Base-by-base conservation (phyloP, 2,797 vertebrate genomes). In the Jordanella pulchra region DNA sequence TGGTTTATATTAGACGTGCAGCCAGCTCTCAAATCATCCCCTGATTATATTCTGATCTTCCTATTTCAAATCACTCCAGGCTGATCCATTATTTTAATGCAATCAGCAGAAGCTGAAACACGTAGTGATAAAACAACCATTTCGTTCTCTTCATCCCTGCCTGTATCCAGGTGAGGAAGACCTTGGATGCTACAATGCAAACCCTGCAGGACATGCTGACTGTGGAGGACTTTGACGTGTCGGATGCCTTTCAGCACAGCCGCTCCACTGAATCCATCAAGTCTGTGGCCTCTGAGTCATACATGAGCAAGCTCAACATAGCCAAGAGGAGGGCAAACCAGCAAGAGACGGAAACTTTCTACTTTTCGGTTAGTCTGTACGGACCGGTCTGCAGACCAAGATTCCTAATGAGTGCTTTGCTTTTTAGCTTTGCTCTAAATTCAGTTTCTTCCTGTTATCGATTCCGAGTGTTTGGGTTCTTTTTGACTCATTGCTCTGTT, bases 181-280 rank as follows among this genome's bases (percentile, higher is more conserved):
- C 98, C 17, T 93, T 99, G 94, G 98, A 99, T 42, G 98, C 98
- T 82, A 99, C 97, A 10, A 97, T 99, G 97, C 98, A 99, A 93
- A 99, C 98, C 0, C 81, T 99, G 71, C 98, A 99, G 92, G 98
- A 99, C 89, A 99, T 99, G 98, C 93, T 99, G 93, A 99, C 97
- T 0, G 97, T 99, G 76, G 98, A 99, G 89, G 98, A 99, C 90
- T 99, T 99, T 68, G 98, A 99, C 6, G 97, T 99, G 77, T 98
- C 98, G 0, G 98, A 99, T 0, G 97, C 98, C 81, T 99, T 99
- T 95, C 97, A 99, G 79, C 98, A 99, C 63, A 99, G 97, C 85
- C 96, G 97, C 79, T 99, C 98, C 88, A 99, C 97, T 1, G 98
- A 99, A 87, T 99, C 98, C 0, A 94, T 99, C 72, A 98, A 97